These are phyloP conservation scores for Caprella mutica DNA, from an alignment of 2,888 invertebrate species.

Conservation along the genomic window DNA sequence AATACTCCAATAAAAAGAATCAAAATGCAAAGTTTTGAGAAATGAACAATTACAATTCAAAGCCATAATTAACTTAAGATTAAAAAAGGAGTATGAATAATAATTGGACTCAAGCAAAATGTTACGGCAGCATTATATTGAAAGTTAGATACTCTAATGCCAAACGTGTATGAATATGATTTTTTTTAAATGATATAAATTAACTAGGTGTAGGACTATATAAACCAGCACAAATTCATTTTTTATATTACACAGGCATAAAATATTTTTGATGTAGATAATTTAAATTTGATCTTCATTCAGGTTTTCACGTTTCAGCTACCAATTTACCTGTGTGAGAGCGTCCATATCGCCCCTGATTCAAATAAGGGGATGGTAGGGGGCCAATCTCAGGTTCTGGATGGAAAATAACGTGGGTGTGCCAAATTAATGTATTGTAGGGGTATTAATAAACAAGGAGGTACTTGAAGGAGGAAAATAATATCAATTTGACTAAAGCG, in stretches of 20 bases:
- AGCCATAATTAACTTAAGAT: too few species aligned
- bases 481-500: too few species aligned
- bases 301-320: too few species aligned
- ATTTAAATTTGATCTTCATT: not conserved
- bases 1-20: too few species aligned
- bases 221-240: constrained; percentile 5
- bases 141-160: not conserved
- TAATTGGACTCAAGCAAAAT: too few species aligned
- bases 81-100: too few species aligned
- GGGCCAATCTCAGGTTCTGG: constrained; percentile 17
- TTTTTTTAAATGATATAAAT: not conserved
- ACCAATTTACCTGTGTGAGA: constrained; percentile 16
- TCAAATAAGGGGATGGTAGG: constrained; percentile 9
- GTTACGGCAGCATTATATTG: too few species aligned
- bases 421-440: not conserved
- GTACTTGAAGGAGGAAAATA: too few species aligned
- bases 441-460: too few species aligned
- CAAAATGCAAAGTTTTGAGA: too few species aligned
- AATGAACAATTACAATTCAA: too few species aligned
- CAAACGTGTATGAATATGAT: not conserved
- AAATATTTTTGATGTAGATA: not conserved
- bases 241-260: not conserved
- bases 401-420: not conserved
- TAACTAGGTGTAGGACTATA: constrained; percentile 1
- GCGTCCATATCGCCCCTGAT: constrained; percentile 5